Evolutionary conservation across 2,888 invertebrate genomes (phyloP), one percentile per base, ranked within the genome.

Genomic region (Fragum whitleyi): DNA sequence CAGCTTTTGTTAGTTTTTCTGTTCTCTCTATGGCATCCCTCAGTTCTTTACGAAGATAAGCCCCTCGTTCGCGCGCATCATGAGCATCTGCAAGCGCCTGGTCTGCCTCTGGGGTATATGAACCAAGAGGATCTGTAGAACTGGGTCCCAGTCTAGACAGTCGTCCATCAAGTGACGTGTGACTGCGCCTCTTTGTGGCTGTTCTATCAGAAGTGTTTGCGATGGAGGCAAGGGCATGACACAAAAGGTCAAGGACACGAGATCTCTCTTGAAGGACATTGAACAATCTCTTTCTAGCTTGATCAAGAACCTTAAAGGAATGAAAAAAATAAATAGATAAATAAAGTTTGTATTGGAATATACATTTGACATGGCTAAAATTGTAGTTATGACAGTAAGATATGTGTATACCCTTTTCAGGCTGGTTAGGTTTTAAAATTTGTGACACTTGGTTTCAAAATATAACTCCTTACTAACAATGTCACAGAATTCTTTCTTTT

Each of bases 231-330:
- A 92, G 82, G 55, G 92, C 88, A 65, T 92, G 91, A 85, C 93
- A 93, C 55, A 93, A 86, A 11, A 94, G 90, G 85, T 94, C 94
- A 59, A 93, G 88, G 19, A 93, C 93, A 53, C 93, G 90, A 6
- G 91, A 88, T 21, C 94, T 82, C 81, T 94, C 94, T 70, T 93
- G 92, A 19, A 92, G 86, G 16, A 90, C 89, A 71, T 91, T 90
- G 67, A 91, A 89, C 28, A 94, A 85, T 26, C 92, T 87, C 74
- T 89, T 87, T 19, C 94, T 86, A n/a, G 92, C 91, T 26, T 83
- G 85, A 84, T 93, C 93, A 65, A 94, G 86, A 32, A 81, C 77
- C 92, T 93, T 83, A 79, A 73, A 69, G 69, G n/a, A n/a, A n/a
- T n/a, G n/a, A n/a, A n/a, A n/a, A n/a, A n/a, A n/a, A n/a, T n/a